Evolutionary conservation across 2,797 vertebrate genomes (phyloP).

Genomic region (Coendou prehensilis): DNA sequence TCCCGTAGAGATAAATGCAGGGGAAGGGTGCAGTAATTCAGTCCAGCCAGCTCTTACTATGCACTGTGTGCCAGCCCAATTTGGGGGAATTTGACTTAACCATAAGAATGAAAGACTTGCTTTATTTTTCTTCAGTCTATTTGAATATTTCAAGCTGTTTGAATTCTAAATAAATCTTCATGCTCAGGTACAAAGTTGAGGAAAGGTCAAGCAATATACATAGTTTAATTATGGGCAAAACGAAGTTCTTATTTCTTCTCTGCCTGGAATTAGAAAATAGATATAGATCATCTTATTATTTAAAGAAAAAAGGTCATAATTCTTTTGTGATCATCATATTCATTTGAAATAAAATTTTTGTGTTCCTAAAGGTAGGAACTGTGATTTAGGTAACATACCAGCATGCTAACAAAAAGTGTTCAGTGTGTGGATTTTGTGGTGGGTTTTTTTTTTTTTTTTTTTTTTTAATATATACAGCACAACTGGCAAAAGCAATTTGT

Average conservation of each 20-base stretch:
- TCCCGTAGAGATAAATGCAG: conserved; percentile 52
- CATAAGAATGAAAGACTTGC: background rate
- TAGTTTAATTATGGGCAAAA: conserved; percentile 30
- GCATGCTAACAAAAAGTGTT: background rate
- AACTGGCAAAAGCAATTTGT: conserved; percentile 20
- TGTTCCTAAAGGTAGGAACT: background rate
- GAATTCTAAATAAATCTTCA: background rate
- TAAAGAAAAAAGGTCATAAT: conserved; percentile 22
- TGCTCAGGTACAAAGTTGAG: background rate
- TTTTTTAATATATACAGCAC: background rate
- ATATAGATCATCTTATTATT: conserved; percentile 1
- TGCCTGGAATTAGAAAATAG: conserved; percentile 50
- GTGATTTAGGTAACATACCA: background rate
- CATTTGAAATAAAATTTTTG: background rate
- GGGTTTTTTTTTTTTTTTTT: too few species aligned
- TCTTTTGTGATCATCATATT: conserved; percentile 25
- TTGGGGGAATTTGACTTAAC: conserved; percentile 54
- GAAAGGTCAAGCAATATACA: conserved; percentile 9
- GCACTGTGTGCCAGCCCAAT: background rate
- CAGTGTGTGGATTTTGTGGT: background rate
- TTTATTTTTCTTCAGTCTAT: background rate
- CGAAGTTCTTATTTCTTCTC: conserved; percentile 24
- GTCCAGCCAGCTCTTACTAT: background rate
- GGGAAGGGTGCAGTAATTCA: background rate
- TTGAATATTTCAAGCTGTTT: conserved; percentile 41